These are phyloP conservation scores for Forbesichthys papilliferus DNA, from an alignment of 2,113 vertebrate genomes.

Conservation along the genomic window DNA sequence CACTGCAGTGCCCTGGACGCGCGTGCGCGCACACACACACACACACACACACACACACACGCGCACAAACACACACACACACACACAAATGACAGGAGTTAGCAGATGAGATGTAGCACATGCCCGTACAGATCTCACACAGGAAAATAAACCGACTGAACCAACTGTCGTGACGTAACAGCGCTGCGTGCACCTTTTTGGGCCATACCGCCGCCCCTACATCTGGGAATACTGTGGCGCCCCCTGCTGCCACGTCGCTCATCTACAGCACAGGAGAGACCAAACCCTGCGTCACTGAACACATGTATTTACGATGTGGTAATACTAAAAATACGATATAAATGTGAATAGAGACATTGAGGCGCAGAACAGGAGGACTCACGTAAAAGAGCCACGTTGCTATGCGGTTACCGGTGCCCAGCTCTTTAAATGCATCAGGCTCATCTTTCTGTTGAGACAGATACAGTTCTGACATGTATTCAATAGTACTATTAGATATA, in stretches of 20 bases:
- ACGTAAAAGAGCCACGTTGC: conserved; percentile 99
- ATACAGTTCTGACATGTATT: no score
- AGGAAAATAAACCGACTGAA: not conserved
- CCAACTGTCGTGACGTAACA: not conserved
- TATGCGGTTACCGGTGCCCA: conserved; percentile 96
- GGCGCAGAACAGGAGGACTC: conserved; percentile 67
- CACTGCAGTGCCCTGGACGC: conserved; percentile 84
- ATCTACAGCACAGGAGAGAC: conserved; percentile 77
- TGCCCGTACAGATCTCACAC: not conserved
- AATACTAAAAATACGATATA: not conserved
- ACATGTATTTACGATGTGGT: no score
- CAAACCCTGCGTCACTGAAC: not conserved
- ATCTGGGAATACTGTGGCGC: conserved; percentile 96
- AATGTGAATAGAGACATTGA: not conserved
- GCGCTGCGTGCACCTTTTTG: conserved; percentile 81
- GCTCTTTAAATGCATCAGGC: conserved; percentile 97
- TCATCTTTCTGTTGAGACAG: conserved; percentile 90
- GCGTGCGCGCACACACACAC: not conserved
- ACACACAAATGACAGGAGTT: not conserved
- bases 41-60: no score
- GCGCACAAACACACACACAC: conserved; percentile 52
- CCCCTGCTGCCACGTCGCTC: conserved; percentile 95
- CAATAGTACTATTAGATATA: no score
- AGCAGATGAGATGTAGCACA: not conserved
- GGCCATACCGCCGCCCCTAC: conserved; percentile 95